Base-by-base conservation (phyloP, 2,797 vertebrate genomes). In the Periparus ater region DNA sequence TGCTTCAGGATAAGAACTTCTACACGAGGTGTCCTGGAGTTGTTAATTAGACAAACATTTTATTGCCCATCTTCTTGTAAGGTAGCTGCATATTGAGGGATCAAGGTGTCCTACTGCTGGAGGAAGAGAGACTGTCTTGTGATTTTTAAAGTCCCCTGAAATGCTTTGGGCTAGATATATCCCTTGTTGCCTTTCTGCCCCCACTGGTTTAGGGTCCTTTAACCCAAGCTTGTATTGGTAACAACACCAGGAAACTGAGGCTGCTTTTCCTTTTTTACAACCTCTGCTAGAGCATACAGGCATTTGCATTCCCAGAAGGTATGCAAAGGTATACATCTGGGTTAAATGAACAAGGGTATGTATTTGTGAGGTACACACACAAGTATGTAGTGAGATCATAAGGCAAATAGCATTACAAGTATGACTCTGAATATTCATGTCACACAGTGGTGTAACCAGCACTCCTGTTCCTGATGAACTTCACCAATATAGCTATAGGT, bases 31-130 rank as follows among this genome's bases (percentile, higher is more conserved):
- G 54, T 34, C 40, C 34, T 48, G 17, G 29, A 89, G 45, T 1
- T 79, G 25, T 83, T 92, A 91, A 80, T 94, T 89, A 91, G 48
- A 85, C 50, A 91, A 82, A 82, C 4, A 72, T 72, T 81, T 91
- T 60, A 58, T 62, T 53, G 23, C 40, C 16, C 47, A 3, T 58
- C 86, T 89, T 85, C 77, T 71, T 71, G 8, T 29, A n/a, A 79
- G n/a, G 70, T 44, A 65, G 66, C 23, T 85, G 44, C 48, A 78
- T 63, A 40, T 32, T 3, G 0, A 79, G 45, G 23, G 55, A 80
- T 72, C 11, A 21, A 61, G 25, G 30, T 23, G n/a, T 20, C 47
- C 44, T 27, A 17, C 17, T 83, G 38, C 58, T 80, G 45, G 27
- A 77, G 11, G 50, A 85, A 65, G 32, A 82, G 25, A 91, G 17